These are phyloP conservation scores for Calephelis virginiensis DNA, from an alignment of 1,140 invertebrate genomes.

Conservation along the genomic window DNA sequence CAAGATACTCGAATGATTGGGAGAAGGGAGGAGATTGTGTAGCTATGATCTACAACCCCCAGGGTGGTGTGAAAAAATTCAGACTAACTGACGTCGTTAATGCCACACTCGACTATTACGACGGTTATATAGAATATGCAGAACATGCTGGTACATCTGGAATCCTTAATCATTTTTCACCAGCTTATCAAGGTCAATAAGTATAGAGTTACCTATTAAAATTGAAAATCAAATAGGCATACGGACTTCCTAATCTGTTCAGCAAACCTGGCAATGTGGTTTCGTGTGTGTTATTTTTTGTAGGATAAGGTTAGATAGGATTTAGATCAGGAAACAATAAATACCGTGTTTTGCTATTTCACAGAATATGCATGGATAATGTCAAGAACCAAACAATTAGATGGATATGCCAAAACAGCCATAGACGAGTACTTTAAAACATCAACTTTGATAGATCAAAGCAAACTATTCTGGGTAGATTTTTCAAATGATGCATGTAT, in stretches of 20 bases:
- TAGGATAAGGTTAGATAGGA: too few species aligned
- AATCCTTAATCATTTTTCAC: conserved; percentile 6
- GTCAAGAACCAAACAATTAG: conserved; percentile 10
- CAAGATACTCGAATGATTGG: conserved; percentile 18
- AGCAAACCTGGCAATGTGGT: too few species aligned
- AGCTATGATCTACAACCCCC: not conserved
- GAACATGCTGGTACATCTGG: not conserved
- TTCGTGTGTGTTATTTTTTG: too few species aligned
- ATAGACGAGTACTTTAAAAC: conserved; percentile 9
- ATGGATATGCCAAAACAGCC: not conserved
- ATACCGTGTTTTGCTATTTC: not conserved
- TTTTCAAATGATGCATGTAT: conserved; percentile 8
- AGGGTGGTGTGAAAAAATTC: conserved; percentile 8
- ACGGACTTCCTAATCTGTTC: too few species aligned
- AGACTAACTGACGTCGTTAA: conserved; percentile 13
- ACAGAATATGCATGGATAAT: conserved; percentile 17
- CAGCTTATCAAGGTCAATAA: conserved; percentile 9
- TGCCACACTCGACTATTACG: conserved; percentile 2
- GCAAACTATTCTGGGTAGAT: conserved; percentile 12
- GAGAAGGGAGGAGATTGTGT: conserved; percentile 15
- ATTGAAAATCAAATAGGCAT: too few species aligned
- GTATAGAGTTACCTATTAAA: too few species aligned
- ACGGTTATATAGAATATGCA: conserved; percentile 6
- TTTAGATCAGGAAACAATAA: too few species aligned
- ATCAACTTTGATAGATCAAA: conserved; percentile 11